A percentile compares a stretch with the other conserved stretches of the same genome.
Conservation (phyloP, 2,113 vertebrate species). For the Serilophus lunatus region DNA sequence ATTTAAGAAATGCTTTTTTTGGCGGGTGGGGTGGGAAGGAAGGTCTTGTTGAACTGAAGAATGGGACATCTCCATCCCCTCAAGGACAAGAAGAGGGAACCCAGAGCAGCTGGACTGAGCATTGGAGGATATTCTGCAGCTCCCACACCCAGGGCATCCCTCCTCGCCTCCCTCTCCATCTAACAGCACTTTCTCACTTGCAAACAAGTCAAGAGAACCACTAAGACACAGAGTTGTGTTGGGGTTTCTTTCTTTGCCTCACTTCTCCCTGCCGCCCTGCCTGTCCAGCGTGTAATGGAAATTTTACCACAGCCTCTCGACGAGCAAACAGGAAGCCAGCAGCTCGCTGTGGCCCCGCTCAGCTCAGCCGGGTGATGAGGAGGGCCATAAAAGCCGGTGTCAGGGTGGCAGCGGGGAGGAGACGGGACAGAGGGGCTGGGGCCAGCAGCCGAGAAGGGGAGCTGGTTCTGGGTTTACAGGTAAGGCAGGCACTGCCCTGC, state of each 20-base stretch:
- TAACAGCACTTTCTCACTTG: not conserved
- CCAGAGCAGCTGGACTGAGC: rapidly evolving
- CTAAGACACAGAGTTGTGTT: not conserved
- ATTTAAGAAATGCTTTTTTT: rapidly evolving
- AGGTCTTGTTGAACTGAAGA: not conserved
- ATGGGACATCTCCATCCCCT: not conserved
- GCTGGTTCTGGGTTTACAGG: not conserved
- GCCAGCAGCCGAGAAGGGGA: not conserved
- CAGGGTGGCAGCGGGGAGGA: not conserved
- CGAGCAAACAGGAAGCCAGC: slow-evolving; percentile 87
- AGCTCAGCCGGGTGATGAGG: not conserved
- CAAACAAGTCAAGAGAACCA: not conserved
- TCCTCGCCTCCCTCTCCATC: not conserved
- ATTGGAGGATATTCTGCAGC: not conserved
- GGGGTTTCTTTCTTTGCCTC: not conserved
- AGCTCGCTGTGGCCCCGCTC: not conserved
- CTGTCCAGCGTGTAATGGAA: slow-evolving; percentile 85
- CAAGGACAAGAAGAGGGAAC: not conserved
- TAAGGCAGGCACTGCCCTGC: slow-evolving; percentile 17
- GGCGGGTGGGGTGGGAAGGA: rapidly evolving
- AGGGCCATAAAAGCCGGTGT: slow-evolving; percentile 32
- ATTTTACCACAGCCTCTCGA: slow-evolving; percentile 74
- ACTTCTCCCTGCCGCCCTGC: not conserved
- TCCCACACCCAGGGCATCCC: not conserved
- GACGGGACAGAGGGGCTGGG: not conserved